Percentiles rank a stretch among this genome's conserved stretches.
Conservation (phyloP, 2,113 vertebrate species). For the Ptilonorhynchus violaceus region DNA sequence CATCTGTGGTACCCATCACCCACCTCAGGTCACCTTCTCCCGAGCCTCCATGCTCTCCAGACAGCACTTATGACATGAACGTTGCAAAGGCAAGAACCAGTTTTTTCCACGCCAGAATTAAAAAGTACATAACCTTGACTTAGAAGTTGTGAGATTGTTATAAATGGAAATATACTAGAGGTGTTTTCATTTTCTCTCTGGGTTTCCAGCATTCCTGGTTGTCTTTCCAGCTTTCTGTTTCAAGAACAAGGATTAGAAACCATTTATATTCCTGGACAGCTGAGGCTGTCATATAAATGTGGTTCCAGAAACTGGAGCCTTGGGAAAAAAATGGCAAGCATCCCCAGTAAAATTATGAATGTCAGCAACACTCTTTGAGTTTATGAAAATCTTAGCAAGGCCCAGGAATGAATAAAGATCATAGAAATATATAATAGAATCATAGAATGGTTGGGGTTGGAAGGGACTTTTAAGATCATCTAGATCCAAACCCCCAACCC, state of each 20-base stretch:
- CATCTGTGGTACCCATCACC: not conserved
- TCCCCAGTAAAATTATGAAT: not conserved
- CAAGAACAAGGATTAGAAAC: not conserved
- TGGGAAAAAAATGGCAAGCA: not conserved
- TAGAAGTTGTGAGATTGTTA: not conserved
- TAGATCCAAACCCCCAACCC: fast-evolving
- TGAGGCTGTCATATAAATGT: not conserved
- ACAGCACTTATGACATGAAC: not conserved
- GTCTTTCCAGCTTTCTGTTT: not conserved
- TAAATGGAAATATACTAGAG: not conserved
- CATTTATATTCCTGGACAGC: not conserved
- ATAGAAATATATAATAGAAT: not conserved
- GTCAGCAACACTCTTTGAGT: not conserved
- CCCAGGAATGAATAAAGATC: not conserved
- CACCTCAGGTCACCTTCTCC: not conserved
- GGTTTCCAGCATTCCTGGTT: not conserved
- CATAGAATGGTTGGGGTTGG: not conserved
- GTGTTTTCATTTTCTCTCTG: not conserved
- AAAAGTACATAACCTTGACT: not conserved
- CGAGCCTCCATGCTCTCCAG: fast-evolving
- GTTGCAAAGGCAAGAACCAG: not conserved
- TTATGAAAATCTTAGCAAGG: not conserved
- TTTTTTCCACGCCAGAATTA: not conserved
- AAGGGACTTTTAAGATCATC: not conserved
- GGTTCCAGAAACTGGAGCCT: not conserved